phyloP scores from a whole-genome alignment of 2,888 invertebrate genomes.

The Tachina lurida region DNA sequence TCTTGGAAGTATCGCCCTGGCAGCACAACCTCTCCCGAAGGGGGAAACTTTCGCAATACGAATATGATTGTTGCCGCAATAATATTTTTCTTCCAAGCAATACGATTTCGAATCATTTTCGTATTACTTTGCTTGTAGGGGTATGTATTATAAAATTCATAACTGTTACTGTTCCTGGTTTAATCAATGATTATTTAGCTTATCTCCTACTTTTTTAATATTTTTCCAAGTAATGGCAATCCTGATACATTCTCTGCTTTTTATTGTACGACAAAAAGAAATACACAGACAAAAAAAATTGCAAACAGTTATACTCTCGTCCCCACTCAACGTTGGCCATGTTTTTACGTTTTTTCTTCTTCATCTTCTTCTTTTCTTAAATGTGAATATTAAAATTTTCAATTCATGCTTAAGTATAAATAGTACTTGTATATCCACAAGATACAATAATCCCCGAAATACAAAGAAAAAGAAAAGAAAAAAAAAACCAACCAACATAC shows the following conservation, averaged over 20 bases:
- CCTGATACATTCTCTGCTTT: conserved; percentile 45
- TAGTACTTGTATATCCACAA: conserved; percentile 45
- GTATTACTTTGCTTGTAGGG: too few relatives aligned
- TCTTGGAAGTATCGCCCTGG: too few relatives aligned
- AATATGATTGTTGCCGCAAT: too few relatives aligned
- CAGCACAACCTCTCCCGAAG: too few relatives aligned
- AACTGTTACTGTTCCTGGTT: too few relatives aligned
- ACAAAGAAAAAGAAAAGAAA: conserved; percentile 30
- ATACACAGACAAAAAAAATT: conserved; percentile 43
- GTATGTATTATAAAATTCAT: too few relatives aligned
- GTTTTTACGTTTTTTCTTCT: conserved; percentile 46
- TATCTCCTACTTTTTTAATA: neutral
- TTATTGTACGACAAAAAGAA: conserved; percentile 2
- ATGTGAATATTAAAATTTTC: conserved; percentile 65
- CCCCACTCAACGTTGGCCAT: conserved; percentile 54
- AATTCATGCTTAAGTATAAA: conserved; percentile 67
- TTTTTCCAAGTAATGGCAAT: conserved; percentile 30
- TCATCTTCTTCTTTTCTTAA: conserved; percentile 53
- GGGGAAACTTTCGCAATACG: too few relatives aligned
- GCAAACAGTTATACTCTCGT: conserved; percentile 52
- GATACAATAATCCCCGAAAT: conserved; percentile 66
- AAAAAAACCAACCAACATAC: neutral
- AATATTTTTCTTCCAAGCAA: too few relatives aligned
- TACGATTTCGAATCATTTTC: too few relatives aligned
- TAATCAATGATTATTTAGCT: too few relatives aligned